Base-by-base conservation (phyloP, 2,888 invertebrate genomes). In the Ceriagrion tenellum region DNA sequence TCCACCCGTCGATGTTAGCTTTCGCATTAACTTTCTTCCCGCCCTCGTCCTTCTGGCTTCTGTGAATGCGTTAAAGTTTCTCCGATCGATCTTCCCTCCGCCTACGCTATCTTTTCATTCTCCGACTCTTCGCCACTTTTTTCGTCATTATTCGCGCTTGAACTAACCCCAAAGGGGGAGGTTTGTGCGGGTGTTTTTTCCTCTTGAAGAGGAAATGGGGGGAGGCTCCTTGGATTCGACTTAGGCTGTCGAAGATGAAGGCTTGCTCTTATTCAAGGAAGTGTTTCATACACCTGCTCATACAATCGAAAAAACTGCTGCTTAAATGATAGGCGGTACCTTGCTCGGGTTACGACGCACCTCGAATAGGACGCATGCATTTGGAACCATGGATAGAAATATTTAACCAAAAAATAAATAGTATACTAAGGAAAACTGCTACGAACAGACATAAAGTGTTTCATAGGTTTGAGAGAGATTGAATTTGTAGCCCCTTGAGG, bases 41-140 rank as follows among this genome's bases (percentile, higher is more conserved):
- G 26, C 81, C 35, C 81, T 81, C 81, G 69, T 13, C n/a, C n/a
- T n/a, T n/a, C n/a, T n/a, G n/a, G n/a, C 69, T n/a, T 69, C 69
- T 26, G 10, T 81, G 81, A 81, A 81, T 81, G 81, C 30, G 81
- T 81, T 35, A 81, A 81, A 81, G 26, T 81, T 81, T 81, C 81
- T 2, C 81, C 30, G 35, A 69, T n/a, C 81, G 16, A 35, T 18
- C 81, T 35, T n/a, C 35, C 35, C 0, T 35, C 18, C 81, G 30
- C 35, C 81, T 6, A 35, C 30, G 13, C 16, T 13, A 69, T n/a
- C n/a, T 69, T n/a, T n/a, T n/a, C 69, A 4, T n/a, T 69, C n/a
- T 35, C 81, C 35, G 35, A 35, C 30, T 12, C 81, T 16, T 35
- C 3, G 23, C 30, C 81, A 30, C 81, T 81, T 81, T 30, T 81